phyloP scores from a whole-genome alignment of 2,113 vertebrate genomes.

The Xenotilapia longispinis region DNA sequence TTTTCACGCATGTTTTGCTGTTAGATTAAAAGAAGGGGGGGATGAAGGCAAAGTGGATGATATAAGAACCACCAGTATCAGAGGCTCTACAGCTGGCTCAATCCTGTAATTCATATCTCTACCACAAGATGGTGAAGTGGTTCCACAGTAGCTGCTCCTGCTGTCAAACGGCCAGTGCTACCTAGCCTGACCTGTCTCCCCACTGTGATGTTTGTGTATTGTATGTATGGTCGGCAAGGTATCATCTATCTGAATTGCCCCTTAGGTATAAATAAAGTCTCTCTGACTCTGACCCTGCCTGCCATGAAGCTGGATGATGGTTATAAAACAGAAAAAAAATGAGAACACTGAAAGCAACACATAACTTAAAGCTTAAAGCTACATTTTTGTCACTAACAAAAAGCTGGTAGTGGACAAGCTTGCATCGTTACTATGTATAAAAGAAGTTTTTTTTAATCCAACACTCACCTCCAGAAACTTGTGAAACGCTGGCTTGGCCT shows the following conservation, averaged over 20 bases:
- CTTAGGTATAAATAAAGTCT: not conserved
- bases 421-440: not conserved
- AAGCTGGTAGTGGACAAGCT: not conserved
- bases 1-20: constrained; percentile 99
- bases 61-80: not conserved
- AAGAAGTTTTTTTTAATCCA: rapidly evolving
- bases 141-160: not conserved
- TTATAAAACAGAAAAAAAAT: not conserved
- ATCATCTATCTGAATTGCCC: not conserved
- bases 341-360: not conserved
- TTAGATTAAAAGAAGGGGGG: not conserved
- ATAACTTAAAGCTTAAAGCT: not conserved
- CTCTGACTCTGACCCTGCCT: not conserved
- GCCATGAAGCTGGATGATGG: not conserved
- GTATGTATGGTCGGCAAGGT: not conserved
- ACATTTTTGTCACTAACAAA: not conserved
- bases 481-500: constrained; percentile 91
- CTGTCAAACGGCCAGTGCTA: rapidly evolving
- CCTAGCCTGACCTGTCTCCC: not conserved
- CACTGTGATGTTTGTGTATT: not conserved
- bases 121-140: constrained; percentile 18
- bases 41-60: not conserved
- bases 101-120: not conserved
- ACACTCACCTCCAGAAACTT: constrained; percentile 92
- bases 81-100: not conserved